Conservation (phyloP, 2,888 invertebrate genomes). For the Danaus chrysippus region DNA sequence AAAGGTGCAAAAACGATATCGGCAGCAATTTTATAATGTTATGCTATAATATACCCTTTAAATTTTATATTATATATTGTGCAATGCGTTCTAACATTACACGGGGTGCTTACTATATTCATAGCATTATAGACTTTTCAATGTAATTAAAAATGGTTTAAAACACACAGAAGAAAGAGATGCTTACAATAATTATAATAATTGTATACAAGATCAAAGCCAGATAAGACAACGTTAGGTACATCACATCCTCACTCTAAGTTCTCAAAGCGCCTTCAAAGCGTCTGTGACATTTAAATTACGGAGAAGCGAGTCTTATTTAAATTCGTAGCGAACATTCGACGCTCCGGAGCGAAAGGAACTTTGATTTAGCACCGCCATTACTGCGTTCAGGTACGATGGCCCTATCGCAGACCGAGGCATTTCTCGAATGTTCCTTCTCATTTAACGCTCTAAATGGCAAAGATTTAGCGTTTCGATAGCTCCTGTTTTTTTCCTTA, state of each 20-base stretch:
- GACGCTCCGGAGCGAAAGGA: neutral
- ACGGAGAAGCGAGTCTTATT: neutral
- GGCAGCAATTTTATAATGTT: too few relatives aligned
- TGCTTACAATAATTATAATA: neutral
- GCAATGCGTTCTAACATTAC: too few relatives aligned
- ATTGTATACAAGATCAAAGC: neutral
- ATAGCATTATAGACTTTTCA: too few relatives aligned
- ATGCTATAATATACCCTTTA: too few relatives aligned
- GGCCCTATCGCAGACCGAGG: neutral
- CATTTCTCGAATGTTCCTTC: neutral
- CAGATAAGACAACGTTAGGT: neutral
- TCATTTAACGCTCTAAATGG: neutral
- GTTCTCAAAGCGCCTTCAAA: neutral
- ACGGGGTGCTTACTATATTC: too few relatives aligned
- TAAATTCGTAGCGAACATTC: neutral
- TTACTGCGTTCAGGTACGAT: conserved; percentile 1
- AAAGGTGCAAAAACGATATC: too few relatives aligned
- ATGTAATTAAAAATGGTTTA: too few relatives aligned
- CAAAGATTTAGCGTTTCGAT: neutral
- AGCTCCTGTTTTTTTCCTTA: neutral
- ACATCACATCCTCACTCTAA: neutral
- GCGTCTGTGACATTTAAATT: neutral
- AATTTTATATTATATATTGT: too few relatives aligned
- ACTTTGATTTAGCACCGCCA: conserved; percentile 1
- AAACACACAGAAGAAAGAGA: neutral